phyloP scores from a whole-genome alignment of 2,113 vertebrate genomes.

The Pagrus major region DNA sequence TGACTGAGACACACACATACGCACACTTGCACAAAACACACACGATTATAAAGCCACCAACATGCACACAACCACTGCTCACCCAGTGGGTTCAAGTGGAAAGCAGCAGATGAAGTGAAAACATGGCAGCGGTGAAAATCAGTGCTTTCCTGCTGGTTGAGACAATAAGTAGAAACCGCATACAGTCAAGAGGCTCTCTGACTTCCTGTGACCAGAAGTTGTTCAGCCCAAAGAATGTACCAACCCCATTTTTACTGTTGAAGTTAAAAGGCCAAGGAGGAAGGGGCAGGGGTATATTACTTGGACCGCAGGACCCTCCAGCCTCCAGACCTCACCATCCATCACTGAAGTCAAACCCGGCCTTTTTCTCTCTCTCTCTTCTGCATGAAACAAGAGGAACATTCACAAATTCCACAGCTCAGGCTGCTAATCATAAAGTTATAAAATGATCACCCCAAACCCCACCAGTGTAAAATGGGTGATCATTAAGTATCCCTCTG shows the following conservation, averaged over 20 bases:
- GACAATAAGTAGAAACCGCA: slow-evolving; percentile 51
- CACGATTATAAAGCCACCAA: neutral
- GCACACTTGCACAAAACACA: neutral
- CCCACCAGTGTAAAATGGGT: slow-evolving; percentile 24
- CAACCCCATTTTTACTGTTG: slow-evolving; percentile 35
- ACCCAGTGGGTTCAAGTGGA: slow-evolving; percentile 12
- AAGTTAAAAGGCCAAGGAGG: slow-evolving; percentile 25
- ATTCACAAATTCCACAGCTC: slow-evolving; percentile 35
- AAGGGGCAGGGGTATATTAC: slow-evolving; percentile 16
- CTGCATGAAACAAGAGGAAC: slow-evolving; percentile 45
- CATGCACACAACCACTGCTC: slow-evolving; percentile 10
- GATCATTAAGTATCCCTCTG: slow-evolving; percentile 29
- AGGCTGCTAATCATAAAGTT: slow-evolving; percentile 30
- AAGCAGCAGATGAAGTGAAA: slow-evolving; percentile 50
- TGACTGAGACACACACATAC: neutral
- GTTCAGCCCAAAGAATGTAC: slow-evolving; percentile 49
- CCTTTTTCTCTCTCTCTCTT: neutral
- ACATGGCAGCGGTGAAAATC: slow-evolving; percentile 37
- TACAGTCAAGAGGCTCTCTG: slow-evolving; percentile 12
- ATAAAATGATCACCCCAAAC: slow-evolving; percentile 44
- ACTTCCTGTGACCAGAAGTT: slow-evolving; percentile 1
- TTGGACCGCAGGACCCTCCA: slow-evolving; percentile 26
- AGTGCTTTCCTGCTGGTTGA: slow-evolving; percentile 44
- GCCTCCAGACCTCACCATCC: slow-evolving; percentile 34
- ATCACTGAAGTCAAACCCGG: slow-evolving; percentile 31